Conservation (phyloP, 2,797 vertebrate species). For the Potorous gilbertii region DNA sequence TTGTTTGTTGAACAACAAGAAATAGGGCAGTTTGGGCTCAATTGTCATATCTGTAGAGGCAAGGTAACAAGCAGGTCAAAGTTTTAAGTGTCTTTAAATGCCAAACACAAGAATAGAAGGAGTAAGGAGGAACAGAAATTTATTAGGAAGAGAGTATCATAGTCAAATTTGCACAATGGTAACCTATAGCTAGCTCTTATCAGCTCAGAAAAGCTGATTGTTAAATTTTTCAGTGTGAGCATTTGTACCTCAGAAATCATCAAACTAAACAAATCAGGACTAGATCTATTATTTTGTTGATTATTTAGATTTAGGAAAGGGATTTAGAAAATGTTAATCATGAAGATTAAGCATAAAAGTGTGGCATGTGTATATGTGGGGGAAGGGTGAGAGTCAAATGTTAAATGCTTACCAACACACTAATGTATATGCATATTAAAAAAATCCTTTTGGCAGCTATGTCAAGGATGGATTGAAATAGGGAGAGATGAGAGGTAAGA, state of each 20-base stretch:
- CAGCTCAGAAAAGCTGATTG: neutral
- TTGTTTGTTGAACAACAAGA: neutral
- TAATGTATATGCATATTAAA: neutral
- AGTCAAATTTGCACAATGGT: neutral
- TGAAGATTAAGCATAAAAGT: neutral
- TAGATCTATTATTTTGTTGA: neutral
- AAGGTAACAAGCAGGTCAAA: neutral
- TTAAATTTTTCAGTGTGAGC: neutral
- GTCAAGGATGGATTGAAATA: neutral
- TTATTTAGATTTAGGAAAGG: neutral
- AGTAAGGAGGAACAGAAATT: neutral
- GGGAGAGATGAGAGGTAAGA: neutral
- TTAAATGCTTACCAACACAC: neutral
- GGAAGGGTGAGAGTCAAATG: neutral
- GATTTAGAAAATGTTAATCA: neutral
- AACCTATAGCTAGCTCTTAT: neutral
- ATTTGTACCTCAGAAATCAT: neutral
- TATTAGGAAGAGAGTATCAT: neutral
- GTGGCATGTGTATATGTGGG: accelerated
- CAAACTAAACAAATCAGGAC: neutral
- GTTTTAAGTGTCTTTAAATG: neutral
- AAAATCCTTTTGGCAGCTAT: neutral
- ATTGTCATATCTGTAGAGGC: neutral
- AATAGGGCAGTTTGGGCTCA: neutral
- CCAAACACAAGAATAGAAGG: neutral